Evolutionary conservation across 1,140 invertebrate genomes (phyloP).

Genomic region (Sitophilus oryzae): DNA sequence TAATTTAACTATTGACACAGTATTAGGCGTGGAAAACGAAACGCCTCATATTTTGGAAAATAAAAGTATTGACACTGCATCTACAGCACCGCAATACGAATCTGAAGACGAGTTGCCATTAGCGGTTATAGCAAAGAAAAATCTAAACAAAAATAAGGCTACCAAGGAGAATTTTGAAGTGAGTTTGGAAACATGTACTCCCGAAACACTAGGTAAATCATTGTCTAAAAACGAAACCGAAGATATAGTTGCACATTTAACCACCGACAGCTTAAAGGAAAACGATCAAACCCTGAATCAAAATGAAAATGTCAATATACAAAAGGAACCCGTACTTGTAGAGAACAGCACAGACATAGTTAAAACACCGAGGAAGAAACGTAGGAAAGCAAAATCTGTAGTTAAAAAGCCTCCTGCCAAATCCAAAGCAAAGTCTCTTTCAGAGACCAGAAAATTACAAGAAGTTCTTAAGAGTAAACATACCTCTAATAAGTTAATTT

Average conservation of each 20-base stretch:
- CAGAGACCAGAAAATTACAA: too few species aligned
- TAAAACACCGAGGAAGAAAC: too few species aligned
- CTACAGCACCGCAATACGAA: slow-evolving; percentile 22
- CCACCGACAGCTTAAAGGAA: slow-evolving; percentile 18
- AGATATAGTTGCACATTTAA: slow-evolving; percentile 2
- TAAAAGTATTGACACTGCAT: slow-evolving; percentile 6
- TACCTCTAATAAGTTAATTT: too few species aligned
- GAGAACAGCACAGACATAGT: too few species aligned
- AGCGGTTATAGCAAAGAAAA: slow-evolving; percentile 16
- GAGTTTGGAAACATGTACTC: background rate
- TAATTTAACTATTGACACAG: too few species aligned
- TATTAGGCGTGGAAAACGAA: slow-evolving; percentile 16
- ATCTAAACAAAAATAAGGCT: slow-evolving; percentile 5
- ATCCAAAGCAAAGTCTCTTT: too few species aligned
- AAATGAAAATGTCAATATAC: too few species aligned
- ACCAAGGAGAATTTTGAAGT: background rate
- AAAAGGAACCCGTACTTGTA: too few species aligned
- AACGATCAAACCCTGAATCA: too few species aligned
- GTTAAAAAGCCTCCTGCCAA: too few species aligned
- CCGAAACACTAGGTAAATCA: background rate
- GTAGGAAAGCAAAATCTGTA: too few species aligned
- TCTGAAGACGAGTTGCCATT: slow-evolving; percentile 42
- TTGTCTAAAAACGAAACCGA: background rate
- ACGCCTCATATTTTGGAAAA: slow-evolving; percentile 24
- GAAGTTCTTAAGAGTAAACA: too few species aligned